Evolutionary conservation across 1,140 invertebrate genomes (phyloP), one percentile per base, ranked within the genome.

Genomic region (Caenorhabditis brenneri): DNA sequence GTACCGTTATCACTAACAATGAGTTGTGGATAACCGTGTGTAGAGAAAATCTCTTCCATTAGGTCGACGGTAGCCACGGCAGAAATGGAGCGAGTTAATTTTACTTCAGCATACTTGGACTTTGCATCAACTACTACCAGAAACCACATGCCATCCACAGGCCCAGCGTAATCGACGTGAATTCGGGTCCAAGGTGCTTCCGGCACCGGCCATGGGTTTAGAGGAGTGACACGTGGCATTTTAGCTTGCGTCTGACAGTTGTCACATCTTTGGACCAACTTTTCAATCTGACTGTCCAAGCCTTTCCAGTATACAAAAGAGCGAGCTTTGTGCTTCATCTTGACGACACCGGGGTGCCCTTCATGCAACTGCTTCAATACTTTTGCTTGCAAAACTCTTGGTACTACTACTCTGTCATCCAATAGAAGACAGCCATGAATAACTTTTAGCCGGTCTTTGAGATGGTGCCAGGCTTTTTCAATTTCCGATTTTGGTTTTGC

Each of bases 81-180:
- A n/a, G n/a, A n/a, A n/a, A n/a, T n/a, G n/a, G n/a, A n/a, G n/a
- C n/a, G n/a, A n/a, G n/a, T n/a, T n/a, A n/a, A n/a, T n/a, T n/a
- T n/a, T n/a, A n/a, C n/a, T n/a, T n/a, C n/a, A n/a, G n/a, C n/a
- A n/a, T n/a, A n/a, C n/a, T n/a, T n/a, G n/a, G n/a, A n/a, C n/a
- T n/a, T n/a, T n/a, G n/a, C n/a, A n/a, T n/a, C n/a, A n/a, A n/a
- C n/a, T n/a, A n/a, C n/a, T n/a, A n/a, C n/a, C n/a, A n/a, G n/a
- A n/a, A n/a, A n/a, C n/a, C n/a, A n/a, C n/a, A n/a, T n/a, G n/a
- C n/a, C n/a, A n/a, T n/a, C n/a, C n/a, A n/a, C n/a, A n/a, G n/a
- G n/a, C n/a, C 91, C 91, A 22, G 89, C 89, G 88, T 89, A 91
- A 89, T 93, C 92, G 7, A 91, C 83, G 86, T 92, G 92, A 86